phyloP scores from a whole-genome alignment of 2,113 vertebrate genomes.

The Chamaea fasciata region DNA sequence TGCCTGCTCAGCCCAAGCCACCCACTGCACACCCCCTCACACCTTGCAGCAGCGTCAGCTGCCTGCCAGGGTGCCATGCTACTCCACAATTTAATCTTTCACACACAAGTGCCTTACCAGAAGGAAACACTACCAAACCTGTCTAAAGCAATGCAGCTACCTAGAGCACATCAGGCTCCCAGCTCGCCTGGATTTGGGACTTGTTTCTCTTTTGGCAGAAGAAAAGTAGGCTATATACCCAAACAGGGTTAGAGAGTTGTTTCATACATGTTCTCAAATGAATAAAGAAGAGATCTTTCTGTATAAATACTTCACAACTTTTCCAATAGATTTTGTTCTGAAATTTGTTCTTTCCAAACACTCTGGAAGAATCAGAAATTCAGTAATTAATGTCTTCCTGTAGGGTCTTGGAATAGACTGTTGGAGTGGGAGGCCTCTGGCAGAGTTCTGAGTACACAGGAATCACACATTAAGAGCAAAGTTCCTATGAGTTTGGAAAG shows the following conservation, averaged over 20 bases:
- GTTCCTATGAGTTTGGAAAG: background rate
- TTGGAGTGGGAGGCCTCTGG: background rate
- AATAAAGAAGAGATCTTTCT: background rate
- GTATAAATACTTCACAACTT: background rate
- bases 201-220: background rate
- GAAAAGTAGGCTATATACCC: background rate
- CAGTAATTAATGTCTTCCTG: background rate
- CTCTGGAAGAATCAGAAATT: background rate
- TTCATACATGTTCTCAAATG: background rate
- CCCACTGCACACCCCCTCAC: background rate
- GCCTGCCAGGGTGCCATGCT: background rate
- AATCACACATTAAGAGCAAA: background rate
- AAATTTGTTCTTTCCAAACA: background rate
- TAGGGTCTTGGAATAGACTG: background rate
- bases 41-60: background rate
- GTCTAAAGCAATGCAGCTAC: background rate
- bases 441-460: background rate
- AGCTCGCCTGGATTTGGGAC: background rate
- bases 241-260: background rate
- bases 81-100: background rate
- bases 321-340: background rate
- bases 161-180: background rate
- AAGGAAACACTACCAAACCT: background rate
- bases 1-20: background rate
- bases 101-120: background rate